These are phyloP conservation scores for Odontothrips loti DNA, from an alignment of 2,888 invertebrate genomes.

Conservation along the genomic window DNA sequence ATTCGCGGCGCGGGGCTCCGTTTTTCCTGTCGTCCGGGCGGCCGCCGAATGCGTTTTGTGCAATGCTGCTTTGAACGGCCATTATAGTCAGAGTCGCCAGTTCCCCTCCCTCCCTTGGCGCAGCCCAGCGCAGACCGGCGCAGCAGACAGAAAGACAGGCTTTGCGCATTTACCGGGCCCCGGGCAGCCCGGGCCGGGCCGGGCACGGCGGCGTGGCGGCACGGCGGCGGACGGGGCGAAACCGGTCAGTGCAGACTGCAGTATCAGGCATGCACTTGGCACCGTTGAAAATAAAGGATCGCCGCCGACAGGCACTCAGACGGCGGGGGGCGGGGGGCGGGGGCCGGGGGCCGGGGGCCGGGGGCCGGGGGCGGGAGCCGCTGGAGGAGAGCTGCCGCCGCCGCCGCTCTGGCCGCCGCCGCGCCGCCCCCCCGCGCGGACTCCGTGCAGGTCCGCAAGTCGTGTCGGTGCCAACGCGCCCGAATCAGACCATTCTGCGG, in stretches of 20 bases:
- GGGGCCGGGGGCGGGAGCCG: neutral
- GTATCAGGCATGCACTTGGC: conserved; percentile 5
- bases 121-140: neutral
- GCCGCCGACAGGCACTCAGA: too few relatives aligned
- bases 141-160: neutral
- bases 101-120: neutral
- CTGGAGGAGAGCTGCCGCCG: neutral
- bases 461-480: too few relatives aligned
- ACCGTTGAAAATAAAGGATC: conserved; percentile 2
- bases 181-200: neutral
- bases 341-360: neutral
- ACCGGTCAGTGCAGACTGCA: conserved; percentile 7
- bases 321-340: too few relatives aligned
- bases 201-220: neutral
- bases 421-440: neutral
- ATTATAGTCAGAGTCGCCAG: neutral
- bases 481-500: too few relatives aligned
- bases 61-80: neutral
- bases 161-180: neutral
- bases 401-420: neutral
- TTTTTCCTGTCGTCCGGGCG: too few relatives aligned
- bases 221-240: neutral
- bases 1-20: too few relatives aligned
- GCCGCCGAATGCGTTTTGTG: neutral
- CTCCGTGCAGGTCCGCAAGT: neutral